Evolutionary conservation across 2,113 vertebrate species (phyloP).

Genomic region (Romanogobio albipinnatus): DNA sequence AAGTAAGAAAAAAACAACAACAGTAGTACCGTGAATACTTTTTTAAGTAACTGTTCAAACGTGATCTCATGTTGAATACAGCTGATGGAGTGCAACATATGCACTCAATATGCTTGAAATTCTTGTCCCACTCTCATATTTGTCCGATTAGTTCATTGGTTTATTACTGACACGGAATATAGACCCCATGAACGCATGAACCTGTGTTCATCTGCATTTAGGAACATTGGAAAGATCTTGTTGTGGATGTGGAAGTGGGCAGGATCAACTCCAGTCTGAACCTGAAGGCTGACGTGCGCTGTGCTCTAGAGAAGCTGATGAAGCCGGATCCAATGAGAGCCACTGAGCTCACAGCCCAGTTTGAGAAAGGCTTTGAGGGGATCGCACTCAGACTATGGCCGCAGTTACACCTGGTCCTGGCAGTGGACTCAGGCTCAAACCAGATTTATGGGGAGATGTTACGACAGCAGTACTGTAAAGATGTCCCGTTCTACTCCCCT

Average conservation of each 20-base stretch:
- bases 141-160: not conserved
- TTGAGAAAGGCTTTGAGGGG: conserved; percentile 78
- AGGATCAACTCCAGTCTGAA: conserved; percentile 68
- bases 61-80: not conserved
- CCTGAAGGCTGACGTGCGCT: conserved; percentile 69
- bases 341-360: conserved; percentile 70
- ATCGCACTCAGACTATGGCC: conserved; percentile 86
- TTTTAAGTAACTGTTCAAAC: no score
- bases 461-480: conserved; percentile 77
- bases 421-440: conserved; percentile 78
- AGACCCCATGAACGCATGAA: not conserved
- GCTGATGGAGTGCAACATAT: not conserved
- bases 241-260: conserved; percentile 79
- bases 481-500: conserved; percentile 87
- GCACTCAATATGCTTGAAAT: not conserved
- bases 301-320: conserved; percentile 67
- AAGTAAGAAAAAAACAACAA: no score
- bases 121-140: not conserved
- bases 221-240: conserved; percentile 75
- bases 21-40: not conserved
- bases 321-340: conserved; percentile 76
- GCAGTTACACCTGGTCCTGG: conserved; percentile 82
- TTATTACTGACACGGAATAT: not conserved
- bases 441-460: conserved; percentile 80
- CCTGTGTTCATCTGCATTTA: conserved; percentile 40